Base-by-base conservation (phyloP, 1,140 invertebrate genomes). In the Armadillidium nasatum region DNA sequence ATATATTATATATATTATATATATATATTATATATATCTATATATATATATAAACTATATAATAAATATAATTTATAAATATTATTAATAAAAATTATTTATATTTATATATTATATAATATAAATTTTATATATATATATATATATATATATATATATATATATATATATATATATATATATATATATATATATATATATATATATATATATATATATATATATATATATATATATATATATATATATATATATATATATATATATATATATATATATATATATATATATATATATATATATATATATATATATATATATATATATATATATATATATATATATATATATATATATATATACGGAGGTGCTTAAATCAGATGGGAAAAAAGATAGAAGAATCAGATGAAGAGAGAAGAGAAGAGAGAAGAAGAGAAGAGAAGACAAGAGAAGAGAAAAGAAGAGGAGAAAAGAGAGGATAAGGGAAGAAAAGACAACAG, bases 301-400 rank as follows among this genome's bases (percentile, higher is more conserved):
- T 70, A 70, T 70, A 70, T 21, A 70, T 70, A 70, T 70, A 21
- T 70, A 70, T 70, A 21, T 70, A 70, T 70, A 70, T 70, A 70
- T 70, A 70, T 70, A 70, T 23, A 70, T 23, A 70, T 23, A 70
- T 23, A 70, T 23, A 70, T 70, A 70, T 70, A 70, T 70, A 70
- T 10, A 70, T 70, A 70, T 21, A 70, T 70, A 70, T 21, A 70
- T 70, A 70, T 70, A 70, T 70, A 70, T n/a, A n/a, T n/a, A n/a
- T n/a, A n/a, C n/a, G n/a, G n/a, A n/a, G n/a, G n/a, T n/a, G n/a
- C n/a, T n/a, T n/a, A n/a, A n/a, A n/a, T n/a, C n/a, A n/a, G n/a
- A n/a, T n/a, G n/a, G n/a, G n/a, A n/a, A n/a, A n/a, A n/a, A n/a
- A n/a, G n/a, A n/a, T n/a, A n/a, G n/a, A n/a, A n/a, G n/a, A n/a